These are phyloP conservation scores for Arctocebus calabarensis DNA, from an alignment of 2,797 vertebrate species.

Conservation along the genomic window DNA sequence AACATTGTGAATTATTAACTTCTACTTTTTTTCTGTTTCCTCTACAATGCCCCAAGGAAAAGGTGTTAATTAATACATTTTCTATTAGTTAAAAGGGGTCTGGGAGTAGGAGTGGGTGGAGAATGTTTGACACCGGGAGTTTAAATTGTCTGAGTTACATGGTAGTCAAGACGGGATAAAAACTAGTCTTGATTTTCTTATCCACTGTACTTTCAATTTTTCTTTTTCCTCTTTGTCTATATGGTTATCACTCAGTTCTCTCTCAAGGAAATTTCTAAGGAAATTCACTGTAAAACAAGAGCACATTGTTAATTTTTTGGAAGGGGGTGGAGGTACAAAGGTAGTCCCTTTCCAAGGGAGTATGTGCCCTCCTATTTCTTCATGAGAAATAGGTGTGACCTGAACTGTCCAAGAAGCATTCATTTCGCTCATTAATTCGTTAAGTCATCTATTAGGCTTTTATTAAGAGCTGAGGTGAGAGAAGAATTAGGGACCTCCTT, in stretches of 20 bases:
- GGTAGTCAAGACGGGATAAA: background rate
- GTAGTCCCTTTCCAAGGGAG: background rate
- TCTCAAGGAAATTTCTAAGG: background rate
- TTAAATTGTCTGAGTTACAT: background rate
- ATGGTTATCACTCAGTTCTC: background rate
- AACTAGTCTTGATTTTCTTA: background rate
- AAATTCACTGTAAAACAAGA: background rate
- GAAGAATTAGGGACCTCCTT: background rate
- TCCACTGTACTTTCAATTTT: background rate
- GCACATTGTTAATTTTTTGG: background rate
- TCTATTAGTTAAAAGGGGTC: background rate
- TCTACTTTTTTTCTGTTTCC: background rate
- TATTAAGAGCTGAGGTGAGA: background rate
- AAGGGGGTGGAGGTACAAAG: background rate
- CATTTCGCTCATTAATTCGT: background rate
- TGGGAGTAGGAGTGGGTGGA: too few relatives aligned
- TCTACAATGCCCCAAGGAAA: background rate
- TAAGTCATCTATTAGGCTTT: background rate
- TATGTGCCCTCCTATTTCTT: background rate
- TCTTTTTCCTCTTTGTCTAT: background rate
- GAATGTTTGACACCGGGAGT: background rate
- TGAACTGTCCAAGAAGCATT: background rate
- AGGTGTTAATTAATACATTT: background rate
- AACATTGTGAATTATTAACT: background rate
- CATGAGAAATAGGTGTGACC: background rate